Base-by-base conservation (phyloP, 2,797 vertebrate species). In the Cottoperca gobio region DNA sequence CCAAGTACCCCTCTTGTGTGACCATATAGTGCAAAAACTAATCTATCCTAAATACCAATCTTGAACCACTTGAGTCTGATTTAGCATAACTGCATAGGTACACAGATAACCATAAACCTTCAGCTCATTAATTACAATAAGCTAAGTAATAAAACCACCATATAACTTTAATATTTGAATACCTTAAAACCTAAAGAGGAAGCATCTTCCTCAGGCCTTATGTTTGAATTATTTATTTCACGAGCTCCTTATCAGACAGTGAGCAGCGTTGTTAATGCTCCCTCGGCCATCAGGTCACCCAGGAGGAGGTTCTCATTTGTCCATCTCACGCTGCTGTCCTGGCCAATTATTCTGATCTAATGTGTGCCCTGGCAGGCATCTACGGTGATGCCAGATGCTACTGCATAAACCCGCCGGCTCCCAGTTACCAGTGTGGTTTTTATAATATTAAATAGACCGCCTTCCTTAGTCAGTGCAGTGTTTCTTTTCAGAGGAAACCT, bases 291-390 rank as follows among this genome's bases (percentile, higher is more conserved):
- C 85, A 85, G 89, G 85, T 91, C 88, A 85, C 88, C 70, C 86
- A 87, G 86, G 82, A 89, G 90, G 92, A 87, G 89, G 75, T 78
- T 84, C 85, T 90, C 87, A 88, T 92, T 91, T 92, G 89, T 92
- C 86, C 80, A 77, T 89, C 86, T 91, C 90, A 87, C 72, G 86
- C 90, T 88, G 89, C 78, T 79, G 86, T 90, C 86, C 87, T 39
- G 78, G 78, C 85, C 78, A 90, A 91, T 90, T 89, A 90, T 87
- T 89, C 86, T 81, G 82, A 82, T 93, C 81, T 91, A 88, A 89
- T 82, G 86, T 88, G 76, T 26, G 17, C 61, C 81, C 82, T 92
- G 90, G 88, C 89, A 91, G 84, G 78, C 70, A 65, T 84, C 61
- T 69, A 79, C 6, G 60, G 83, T 76, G 92, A 90, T 63, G 82